These are phyloP conservation scores for Theristicus caerulescens DNA, from an alignment of 2,113 vertebrate genomes.

Conservation along the genomic window DNA sequence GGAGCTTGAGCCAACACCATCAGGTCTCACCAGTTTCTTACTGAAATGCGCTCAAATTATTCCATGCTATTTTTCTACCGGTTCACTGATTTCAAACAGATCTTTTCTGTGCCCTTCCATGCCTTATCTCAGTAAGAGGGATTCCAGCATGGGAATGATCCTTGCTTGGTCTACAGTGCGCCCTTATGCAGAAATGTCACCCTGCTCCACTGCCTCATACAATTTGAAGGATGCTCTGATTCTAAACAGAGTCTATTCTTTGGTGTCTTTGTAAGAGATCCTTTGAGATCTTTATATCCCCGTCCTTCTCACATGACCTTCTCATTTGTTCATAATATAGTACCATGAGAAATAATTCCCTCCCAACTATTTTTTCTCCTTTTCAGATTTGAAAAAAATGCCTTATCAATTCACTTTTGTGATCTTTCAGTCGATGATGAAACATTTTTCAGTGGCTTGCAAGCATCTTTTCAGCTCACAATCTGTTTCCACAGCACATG, in stretches of 20 bases:
- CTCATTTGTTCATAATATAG: neutral
- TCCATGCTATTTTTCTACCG: neutral
- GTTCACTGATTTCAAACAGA: neutral
- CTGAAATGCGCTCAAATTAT: neutral
- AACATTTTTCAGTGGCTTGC: neutral
- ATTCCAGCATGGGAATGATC: neutral
- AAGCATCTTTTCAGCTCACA: neutral
- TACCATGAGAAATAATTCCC: neutral
- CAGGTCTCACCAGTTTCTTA: neutral
- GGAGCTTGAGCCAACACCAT: neutral
- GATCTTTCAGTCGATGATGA: neutral
- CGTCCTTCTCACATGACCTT: neutral
- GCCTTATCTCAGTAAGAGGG: neutral
- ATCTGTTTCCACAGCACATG: neutral
- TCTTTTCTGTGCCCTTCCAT: neutral
- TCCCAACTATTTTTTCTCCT: neutral
- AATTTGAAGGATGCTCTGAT: neutral
- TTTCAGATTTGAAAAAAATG: neutral
- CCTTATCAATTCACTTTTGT: neutral
- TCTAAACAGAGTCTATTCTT: neutral
- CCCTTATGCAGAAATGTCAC: neutral
- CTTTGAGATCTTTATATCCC: neutral
- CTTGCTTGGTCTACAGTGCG: neutral
- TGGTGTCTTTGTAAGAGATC: neutral
- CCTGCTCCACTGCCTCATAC: rapidly evolving